A percentile compares a stretch with the other conserved stretches of the same genome.
These are phyloP conservation scores for Malaclemys terrapin DNA, from an alignment of 2,113 vertebrate genomes.

Conservation along the genomic window DNA sequence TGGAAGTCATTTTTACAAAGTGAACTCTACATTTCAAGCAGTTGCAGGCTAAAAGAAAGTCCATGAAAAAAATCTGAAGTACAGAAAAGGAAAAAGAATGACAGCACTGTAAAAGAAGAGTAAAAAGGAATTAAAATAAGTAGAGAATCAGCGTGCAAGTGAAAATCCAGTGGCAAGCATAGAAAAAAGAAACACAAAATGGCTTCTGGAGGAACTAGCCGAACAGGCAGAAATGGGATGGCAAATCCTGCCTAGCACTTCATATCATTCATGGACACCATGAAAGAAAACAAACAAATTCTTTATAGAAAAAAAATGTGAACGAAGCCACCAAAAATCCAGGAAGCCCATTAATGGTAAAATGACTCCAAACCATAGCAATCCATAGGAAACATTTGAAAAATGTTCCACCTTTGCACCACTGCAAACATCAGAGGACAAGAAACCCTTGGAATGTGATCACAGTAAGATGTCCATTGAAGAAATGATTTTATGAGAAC, in stretches of 20 bases:
- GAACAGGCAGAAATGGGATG: neutral
- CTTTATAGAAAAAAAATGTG: neutral
- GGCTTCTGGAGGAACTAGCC: neutral
- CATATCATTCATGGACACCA: neutral
- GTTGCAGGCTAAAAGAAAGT: too few relatives aligned
- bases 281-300: neutral
- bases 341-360: neutral
- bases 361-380: neutral
- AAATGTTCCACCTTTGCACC: neutral
- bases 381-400: neutral
- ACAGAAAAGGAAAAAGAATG: too few relatives aligned
- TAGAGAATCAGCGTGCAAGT: too few relatives aligned
- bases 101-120: too few relatives aligned
- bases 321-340: neutral
- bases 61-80: too few relatives aligned
- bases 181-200: neutral
- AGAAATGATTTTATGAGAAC: neutral
- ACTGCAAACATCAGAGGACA: neutral
- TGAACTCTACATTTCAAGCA: too few relatives aligned
- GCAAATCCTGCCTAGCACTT: neutral
- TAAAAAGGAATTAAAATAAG: too few relatives aligned
- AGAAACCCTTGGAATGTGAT: neutral
- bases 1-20: too few relatives aligned
- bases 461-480: neutral
- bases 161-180: too few relatives aligned